Conservation (phyloP, 2,113 vertebrate genomes). For the Oophaga pumilio region DNA sequence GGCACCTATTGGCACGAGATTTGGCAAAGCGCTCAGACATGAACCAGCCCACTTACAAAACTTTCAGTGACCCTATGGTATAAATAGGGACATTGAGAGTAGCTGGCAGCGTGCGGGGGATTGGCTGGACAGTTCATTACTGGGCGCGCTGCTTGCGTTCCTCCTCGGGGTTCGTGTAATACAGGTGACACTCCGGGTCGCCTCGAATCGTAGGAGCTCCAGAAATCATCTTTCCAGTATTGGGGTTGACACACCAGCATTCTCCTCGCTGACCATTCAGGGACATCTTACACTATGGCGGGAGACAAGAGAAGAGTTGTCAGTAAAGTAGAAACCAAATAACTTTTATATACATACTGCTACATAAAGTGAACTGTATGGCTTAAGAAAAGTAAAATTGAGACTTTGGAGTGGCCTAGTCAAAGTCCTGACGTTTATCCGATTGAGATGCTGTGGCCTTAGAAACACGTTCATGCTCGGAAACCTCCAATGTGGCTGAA, state of each 20-base stretch:
- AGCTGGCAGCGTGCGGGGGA: conserved; percentile 60
- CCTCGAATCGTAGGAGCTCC: conserved; percentile 85
- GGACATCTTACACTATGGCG: conserved; percentile 92
- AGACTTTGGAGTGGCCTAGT: no score
- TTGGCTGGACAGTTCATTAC: conserved; percentile 56
- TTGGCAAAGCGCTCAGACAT: neutral
- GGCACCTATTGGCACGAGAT: neutral
- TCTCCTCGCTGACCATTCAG: conserved; percentile 92
- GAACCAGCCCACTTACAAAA: conserved; percentile 53
- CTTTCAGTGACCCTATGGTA: conserved; percentile 23
- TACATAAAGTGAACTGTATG: neutral
- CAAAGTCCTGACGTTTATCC: no score
- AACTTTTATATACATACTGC: neutral
- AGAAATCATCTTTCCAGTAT: conserved; percentile 84
- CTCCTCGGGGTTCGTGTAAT: conserved; percentile 79
- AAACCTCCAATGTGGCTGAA: no score
- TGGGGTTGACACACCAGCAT: conserved; percentile 94
- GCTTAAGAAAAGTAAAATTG: neutral
- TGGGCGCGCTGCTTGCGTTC: conserved; percentile 72
- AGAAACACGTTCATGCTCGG: no score
- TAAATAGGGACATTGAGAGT: conserved; percentile 41
- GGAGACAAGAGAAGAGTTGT: neutral
- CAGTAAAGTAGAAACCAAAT: neutral
- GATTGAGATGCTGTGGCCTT: no score
- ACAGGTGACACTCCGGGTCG: conserved; percentile 91